Evolutionary conservation across 1,140 invertebrate species (phyloP), one percentile per base, ranked within the genome.

Genomic region (Drosophila murphyi): DNA sequence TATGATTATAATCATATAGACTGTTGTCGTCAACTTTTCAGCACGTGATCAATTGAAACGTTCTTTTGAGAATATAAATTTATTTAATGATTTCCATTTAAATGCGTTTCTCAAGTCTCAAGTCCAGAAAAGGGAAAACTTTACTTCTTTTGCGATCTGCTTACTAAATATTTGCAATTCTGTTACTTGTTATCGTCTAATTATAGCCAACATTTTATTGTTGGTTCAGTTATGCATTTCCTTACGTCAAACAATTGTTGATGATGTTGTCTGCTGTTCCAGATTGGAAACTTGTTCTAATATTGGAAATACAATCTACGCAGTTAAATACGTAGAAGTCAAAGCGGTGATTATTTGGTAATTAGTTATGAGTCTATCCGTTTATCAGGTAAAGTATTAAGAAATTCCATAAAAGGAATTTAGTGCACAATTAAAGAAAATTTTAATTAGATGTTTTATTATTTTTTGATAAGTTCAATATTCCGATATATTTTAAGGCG

Each of bases 171-270:
- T 37, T 69, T 50, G 51, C 32, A 67, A 35, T 41, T 59, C 6
- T 47, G 7, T 57, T 35, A 45, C n/a, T 35, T 12, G 45, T 32
- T 62, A 72, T 68, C 56, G 56, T 32, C 43, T 51, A 65, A 82
- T 82, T 71, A 74, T n/a, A 20, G 47, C 28, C 2, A 12, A 56
- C 68, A 68, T 56, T 74, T 45, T 50, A 47, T 63, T 48, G 12
- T 39, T 45, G 12, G 29, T 34, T 56, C 8, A 8, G 29, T 54
- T 55, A 57, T 47, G 6, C 20, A 28, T 51, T 29, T 12, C 8
- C 37, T 47, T 62, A 20, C 32, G 37, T 54, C 39, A 50, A 52
- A 67, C 54, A 60, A 64, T 43, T 34, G 37, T 47, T 20, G 20
- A 45, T 5, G 20, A 7, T 8, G 39, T 34, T 20, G 57, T 32